These are phyloP conservation scores for Leptestheria dahalacensis DNA, from an alignment of 1,140 invertebrate genomes.

Conservation along the genomic window DNA sequence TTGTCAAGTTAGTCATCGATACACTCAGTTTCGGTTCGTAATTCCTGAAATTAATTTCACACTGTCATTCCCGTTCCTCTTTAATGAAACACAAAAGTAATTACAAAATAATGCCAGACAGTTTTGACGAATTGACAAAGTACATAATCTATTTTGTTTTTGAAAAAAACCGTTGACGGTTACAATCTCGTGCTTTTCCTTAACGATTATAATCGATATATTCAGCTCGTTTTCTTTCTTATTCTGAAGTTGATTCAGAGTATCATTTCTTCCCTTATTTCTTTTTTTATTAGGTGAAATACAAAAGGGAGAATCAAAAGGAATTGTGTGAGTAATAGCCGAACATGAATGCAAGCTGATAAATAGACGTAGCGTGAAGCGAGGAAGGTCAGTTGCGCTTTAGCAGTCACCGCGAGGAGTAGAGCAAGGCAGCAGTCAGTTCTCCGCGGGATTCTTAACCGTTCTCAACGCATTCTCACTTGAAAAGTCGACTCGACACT, in stretches of 20 bases:
- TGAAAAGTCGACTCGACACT: not conserved
- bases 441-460: not conserved
- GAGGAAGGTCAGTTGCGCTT: slow-evolving; percentile 7
- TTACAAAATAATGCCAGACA: too few relatives aligned
- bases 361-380: not conserved
- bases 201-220: not conserved
- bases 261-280: not conserved
- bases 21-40: too few relatives aligned
- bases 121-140: too few relatives aligned
- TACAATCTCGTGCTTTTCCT: too few relatives aligned
- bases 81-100: too few relatives aligned
- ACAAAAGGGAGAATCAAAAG: not conserved
- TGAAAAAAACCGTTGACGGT: too few relatives aligned
- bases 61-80: too few relatives aligned
- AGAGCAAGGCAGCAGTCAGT: not conserved
- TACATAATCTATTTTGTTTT: too few relatives aligned
- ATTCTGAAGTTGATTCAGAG: not conserved
- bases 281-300: too few relatives aligned
- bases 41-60: too few relatives aligned
- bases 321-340: not conserved
- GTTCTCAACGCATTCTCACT: not conserved
- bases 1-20: too few relatives aligned
- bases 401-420: slow-evolving; percentile 5
- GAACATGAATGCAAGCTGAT: not conserved
- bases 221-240: not conserved